Evolutionary conservation across 2,888 invertebrate species (phyloP).

Genomic region (Entomobrya multifasciata): DNA sequence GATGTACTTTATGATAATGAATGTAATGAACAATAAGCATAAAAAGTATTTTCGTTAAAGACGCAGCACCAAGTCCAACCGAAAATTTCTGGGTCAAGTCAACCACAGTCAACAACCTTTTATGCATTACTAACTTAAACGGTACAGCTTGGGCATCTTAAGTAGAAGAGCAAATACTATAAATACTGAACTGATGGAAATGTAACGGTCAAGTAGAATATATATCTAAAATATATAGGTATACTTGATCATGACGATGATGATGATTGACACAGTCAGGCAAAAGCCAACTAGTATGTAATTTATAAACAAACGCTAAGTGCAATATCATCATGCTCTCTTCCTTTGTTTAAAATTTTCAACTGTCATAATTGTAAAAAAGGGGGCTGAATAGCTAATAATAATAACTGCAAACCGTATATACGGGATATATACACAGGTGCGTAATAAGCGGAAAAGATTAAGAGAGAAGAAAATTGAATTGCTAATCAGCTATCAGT

Average conservation of each 20-base stretch:
- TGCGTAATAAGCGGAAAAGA: slow-evolving; percentile 53
- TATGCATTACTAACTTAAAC: background rate
- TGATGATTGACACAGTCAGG: too few species aligned
- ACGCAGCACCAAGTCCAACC: too few species aligned
- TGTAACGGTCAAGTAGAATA: slow-evolving; percentile 35
- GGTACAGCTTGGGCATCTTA: background rate
- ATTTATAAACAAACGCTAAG: background rate
- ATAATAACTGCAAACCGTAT: too few species aligned
- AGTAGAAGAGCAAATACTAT: slow-evolving; percentile 40
- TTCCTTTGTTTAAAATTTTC: slow-evolving; percentile 49
- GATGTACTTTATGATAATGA: too few species aligned
- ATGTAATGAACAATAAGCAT: too few species aligned
- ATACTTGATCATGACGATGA: too few species aligned
- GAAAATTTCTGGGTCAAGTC: slow-evolving; percentile 63
- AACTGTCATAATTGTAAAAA: slow-evolving; percentile 25
- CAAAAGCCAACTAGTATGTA: slow-evolving; percentile 4
- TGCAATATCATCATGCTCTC: background rate
- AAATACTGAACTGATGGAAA: background rate
- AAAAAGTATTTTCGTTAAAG: too few species aligned
- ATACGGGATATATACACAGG: background rate
- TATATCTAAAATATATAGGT: too few species aligned
- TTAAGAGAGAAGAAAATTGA: slow-evolving; percentile 49
- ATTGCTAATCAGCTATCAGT: slow-evolving; percentile 58
- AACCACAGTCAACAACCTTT: slow-evolving; percentile 53
- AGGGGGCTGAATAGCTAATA: slow-evolving; percentile 12